phyloP scores from a whole-genome alignment of 2,797 vertebrate species.

The Brachyrhaphis roseni region DNA sequence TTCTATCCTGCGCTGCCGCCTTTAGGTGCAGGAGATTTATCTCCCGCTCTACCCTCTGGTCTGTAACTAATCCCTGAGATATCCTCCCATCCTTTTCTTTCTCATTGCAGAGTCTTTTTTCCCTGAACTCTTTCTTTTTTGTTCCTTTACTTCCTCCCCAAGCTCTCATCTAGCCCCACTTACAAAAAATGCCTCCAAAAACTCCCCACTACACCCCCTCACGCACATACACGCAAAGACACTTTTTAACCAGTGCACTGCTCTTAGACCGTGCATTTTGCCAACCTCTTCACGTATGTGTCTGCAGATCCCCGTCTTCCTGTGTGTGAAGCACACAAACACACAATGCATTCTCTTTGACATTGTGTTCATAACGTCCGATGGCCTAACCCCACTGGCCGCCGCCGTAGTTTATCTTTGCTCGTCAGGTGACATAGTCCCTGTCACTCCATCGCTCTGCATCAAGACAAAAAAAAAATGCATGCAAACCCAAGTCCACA shows the following conservation, averaged over 20 bases:
- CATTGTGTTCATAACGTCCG: constrained; percentile 15
- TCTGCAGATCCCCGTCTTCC: constrained; percentile 5
- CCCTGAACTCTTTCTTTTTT: constrained; percentile 4
- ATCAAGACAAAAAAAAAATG: constrained; percentile 34
- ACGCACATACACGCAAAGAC: background rate
- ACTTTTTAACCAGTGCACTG: constrained; percentile 14
- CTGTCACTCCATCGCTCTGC: constrained; percentile 48
- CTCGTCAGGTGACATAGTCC: constrained; percentile 55
- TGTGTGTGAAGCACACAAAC: constrained; percentile 20
- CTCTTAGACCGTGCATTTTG: constrained; percentile 4
- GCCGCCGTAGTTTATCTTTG: constrained; percentile 61
- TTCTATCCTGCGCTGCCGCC: constrained; percentile 7
- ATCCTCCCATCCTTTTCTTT: constrained; percentile 27
- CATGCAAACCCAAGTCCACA: constrained; percentile 24
- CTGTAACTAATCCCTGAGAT: constrained; percentile 46
- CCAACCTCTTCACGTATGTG: constrained; percentile 5
- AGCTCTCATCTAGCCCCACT: constrained; percentile 24
- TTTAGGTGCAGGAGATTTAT: constrained; percentile 48
- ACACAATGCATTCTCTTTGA: constrained; percentile 38
- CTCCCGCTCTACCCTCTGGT: constrained; percentile 29
- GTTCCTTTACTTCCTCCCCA: constrained; percentile 1
- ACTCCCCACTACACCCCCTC: constrained; percentile 1
- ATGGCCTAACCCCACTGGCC: constrained; percentile 10
- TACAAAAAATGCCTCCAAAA: constrained; percentile 1
- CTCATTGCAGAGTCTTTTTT: constrained; percentile 38